Evolutionary conservation across 2,113 vertebrate genomes (phyloP).

Genomic region (Phaetusa simplex): DNA sequence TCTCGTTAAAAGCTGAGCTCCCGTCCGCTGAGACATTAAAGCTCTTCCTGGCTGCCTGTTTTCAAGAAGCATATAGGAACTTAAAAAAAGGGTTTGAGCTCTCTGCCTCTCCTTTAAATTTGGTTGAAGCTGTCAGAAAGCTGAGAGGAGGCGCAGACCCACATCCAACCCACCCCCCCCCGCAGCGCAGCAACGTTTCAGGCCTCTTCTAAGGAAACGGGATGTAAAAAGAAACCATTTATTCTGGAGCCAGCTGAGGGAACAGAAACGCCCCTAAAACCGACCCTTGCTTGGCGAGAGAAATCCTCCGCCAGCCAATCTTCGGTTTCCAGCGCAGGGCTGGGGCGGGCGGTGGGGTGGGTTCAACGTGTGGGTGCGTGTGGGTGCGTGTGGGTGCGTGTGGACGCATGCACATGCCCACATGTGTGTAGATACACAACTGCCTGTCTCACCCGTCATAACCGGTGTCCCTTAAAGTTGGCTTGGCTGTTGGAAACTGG

Average conservation of each 20-base stretch:
- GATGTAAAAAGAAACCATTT: conserved; percentile 20
- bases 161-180: background rate
- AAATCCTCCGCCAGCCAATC: conserved; percentile 2
- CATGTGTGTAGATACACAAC: too few species aligned
- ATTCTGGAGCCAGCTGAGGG: background rate
- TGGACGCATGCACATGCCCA: rapidly evolving
- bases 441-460: background rate
- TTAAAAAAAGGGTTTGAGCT: background rate
- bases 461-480: background rate
- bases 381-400: rapidly evolving
- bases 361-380: background rate
- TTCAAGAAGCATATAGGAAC: background rate
- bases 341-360: background rate
- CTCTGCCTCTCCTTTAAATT: background rate
- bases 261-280: background rate
- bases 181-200: background rate
- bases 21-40: rapidly evolving
- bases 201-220: background rate
- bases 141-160: background rate
- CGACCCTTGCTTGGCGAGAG: background rate
- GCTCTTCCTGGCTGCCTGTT: background rate
- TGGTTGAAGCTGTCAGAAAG: background rate
- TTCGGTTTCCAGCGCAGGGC: conserved; percentile 11
- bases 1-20: background rate
- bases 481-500: background rate